phyloP scores from a whole-genome alignment of 2,797 vertebrate genomes.

The Heliangelus exortis region DNA sequence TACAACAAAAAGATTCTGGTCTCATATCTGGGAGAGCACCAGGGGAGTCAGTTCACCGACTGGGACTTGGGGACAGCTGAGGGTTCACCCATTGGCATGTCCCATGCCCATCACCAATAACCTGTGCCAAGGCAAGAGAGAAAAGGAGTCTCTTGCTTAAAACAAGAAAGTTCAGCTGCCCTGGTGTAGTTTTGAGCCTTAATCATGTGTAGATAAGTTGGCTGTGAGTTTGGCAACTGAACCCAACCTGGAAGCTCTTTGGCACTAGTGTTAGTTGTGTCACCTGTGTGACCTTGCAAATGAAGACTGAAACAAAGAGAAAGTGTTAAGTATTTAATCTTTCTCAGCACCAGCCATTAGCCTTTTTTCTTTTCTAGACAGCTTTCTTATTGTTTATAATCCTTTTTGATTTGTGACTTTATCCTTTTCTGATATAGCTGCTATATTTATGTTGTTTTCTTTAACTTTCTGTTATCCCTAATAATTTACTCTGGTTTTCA shows the following conservation, averaged over 20 bases:
- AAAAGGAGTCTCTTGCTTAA: neutral
- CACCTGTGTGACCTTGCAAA: neutral
- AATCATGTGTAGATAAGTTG: neutral
- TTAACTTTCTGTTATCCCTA: neutral
- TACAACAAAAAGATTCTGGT: neutral
- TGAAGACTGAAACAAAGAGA: neutral
- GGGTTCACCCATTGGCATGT: neutral
- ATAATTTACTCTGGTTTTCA: neutral
- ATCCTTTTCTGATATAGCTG: neutral
- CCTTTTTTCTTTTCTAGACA: neutral
- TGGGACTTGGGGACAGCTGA: rapidly evolving
- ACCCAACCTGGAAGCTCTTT: neutral
- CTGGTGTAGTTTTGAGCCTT: neutral
- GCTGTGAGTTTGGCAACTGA: neutral
- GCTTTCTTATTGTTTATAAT: neutral
- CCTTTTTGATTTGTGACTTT: neutral
- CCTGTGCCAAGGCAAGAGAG: neutral
- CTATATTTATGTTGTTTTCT: neutral
- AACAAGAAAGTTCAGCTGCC: neutral
- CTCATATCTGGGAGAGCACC: neutral
- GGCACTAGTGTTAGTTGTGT: neutral
- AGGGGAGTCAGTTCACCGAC: neutral
- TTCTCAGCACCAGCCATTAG: neutral
- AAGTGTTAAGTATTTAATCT: neutral
- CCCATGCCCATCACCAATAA: neutral